Conservation (phyloP, 2,888 invertebrate species). For the Hylaea fasciaria region DNA sequence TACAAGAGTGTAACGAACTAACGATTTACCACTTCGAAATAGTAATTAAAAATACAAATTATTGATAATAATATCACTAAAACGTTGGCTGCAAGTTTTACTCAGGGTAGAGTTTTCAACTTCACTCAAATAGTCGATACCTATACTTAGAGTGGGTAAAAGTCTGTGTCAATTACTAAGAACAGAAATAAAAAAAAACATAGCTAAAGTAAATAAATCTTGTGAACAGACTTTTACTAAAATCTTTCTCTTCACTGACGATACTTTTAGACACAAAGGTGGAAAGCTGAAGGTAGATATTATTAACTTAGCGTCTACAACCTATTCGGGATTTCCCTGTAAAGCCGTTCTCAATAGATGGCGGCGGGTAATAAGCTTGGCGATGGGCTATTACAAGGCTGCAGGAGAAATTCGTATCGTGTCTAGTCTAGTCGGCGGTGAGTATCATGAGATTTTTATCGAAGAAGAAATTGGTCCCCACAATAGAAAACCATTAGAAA, state of each 20-base stretch:
- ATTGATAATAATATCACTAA: no score
- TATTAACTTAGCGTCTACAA: constrained; percentile 76
- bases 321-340: constrained; percentile 80
- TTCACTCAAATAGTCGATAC: no score
- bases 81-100: no score
- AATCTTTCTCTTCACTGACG: background rate
- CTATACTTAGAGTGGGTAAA: no score
- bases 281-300: constrained; percentile 64
- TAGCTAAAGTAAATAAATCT: background rate
- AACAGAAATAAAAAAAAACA: background rate
- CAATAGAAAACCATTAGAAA: constrained; percentile 76
- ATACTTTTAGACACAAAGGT: constrained; percentile 49
- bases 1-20: no score
- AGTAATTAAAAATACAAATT: no score
- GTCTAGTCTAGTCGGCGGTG: constrained; percentile 62
- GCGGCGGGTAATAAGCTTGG: constrained; percentile 81
- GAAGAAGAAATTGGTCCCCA: constrained; percentile 62
- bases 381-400: constrained; percentile 79
- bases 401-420: constrained; percentile 75
- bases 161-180: background rate
- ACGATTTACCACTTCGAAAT: no score
- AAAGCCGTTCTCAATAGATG: constrained; percentile 84
- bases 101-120: no score
- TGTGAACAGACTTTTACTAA: background rate
- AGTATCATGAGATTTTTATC: constrained; percentile 69